Evolutionary conservation across 2,797 vertebrate species (phyloP).

Genomic region (Harpagifer antarcticus): DNA sequence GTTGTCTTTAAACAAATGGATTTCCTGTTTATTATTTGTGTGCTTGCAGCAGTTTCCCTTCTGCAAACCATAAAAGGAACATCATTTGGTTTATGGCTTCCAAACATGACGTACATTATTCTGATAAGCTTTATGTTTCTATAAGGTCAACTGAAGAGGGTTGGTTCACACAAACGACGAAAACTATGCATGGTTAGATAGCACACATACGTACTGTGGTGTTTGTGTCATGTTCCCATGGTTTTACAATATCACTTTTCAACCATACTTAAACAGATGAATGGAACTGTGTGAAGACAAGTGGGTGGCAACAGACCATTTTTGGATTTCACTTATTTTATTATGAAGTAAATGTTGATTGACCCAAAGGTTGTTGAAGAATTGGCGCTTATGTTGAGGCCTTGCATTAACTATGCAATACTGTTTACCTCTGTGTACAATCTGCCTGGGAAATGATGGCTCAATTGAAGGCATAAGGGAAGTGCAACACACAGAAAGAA

Average conservation of each 20-base stretch:
- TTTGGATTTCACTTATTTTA: too few relatives aligned
- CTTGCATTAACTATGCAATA: too few relatives aligned
- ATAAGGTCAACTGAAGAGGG: not conserved
- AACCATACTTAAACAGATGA: not conserved
- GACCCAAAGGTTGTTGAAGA: too few relatives aligned
- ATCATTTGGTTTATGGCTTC: not conserved
- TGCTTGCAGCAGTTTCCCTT: constrained; percentile 43
- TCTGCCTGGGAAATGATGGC: too few relatives aligned
- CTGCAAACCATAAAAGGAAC: constrained; percentile 9
- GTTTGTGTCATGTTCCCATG: not conserved
- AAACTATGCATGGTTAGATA: not conserved
- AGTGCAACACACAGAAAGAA: too few relatives aligned
- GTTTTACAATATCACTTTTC: too few relatives aligned
- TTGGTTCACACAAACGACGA: not conserved
- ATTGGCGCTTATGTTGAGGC: too few relatives aligned
- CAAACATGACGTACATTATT: not conserved
- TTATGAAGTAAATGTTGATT: too few relatives aligned
- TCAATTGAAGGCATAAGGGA: too few relatives aligned
- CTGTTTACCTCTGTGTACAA: too few relatives aligned
- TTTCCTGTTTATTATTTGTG: constrained; percentile 54
- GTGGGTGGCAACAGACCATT: not conserved
- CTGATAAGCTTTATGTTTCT: not conserved
- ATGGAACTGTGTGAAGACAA: not conserved
- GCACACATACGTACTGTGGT: not conserved
- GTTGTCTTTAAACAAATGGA: constrained; percentile 23